These are phyloP conservation scores for Cassiopea xamachana DNA, from an alignment of 30 jellyfish, hydroid and myxozoan genomes.

Conservation along the genomic window DNA sequence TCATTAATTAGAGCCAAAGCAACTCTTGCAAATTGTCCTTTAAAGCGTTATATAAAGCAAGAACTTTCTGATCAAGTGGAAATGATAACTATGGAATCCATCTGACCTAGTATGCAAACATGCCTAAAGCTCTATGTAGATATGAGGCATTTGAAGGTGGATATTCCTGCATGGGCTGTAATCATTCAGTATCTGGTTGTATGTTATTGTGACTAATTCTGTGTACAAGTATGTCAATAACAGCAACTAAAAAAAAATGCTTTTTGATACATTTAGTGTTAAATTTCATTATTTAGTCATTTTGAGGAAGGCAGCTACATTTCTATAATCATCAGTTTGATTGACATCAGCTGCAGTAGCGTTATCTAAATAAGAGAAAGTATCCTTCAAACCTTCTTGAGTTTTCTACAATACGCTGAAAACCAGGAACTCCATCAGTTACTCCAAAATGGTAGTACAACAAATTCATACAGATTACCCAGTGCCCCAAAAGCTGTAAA, in stretches of 20 bases:
- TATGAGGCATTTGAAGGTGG: slow-evolving; percentile 73
- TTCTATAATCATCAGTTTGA: slow-evolving; percentile 57
- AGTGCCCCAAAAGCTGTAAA: slow-evolving; percentile 82
- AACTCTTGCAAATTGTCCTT: slow-evolving; percentile 55
- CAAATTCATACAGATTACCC: slow-evolving; percentile 70
- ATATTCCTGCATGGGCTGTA: slow-evolving; percentile 70
- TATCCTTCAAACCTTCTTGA: slow-evolving; percentile 49
- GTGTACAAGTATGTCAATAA: slow-evolving; percentile 61
- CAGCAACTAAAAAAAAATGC: slow-evolving; percentile 5
- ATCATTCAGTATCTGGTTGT: slow-evolving; percentile 75
- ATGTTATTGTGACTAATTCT: slow-evolving; percentile 64
- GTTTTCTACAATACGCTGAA: slow-evolving; percentile 22
- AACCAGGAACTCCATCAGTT: slow-evolving; percentile 41
- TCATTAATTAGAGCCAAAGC: slow-evolving; percentile 60
- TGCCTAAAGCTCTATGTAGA: slow-evolving; percentile 64
- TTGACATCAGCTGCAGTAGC: slow-evolving; percentile 62
- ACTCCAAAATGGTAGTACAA: slow-evolving; percentile 69
- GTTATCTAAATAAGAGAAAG: slow-evolving; percentile 67
- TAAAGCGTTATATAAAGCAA: slow-evolving; percentile 55
- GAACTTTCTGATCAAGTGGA: slow-evolving; percentile 43
- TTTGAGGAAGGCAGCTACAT: slow-evolving; percentile 63
- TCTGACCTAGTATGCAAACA: slow-evolving; percentile 78
- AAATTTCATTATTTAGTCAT: slow-evolving; percentile 26
- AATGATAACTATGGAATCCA: slow-evolving; percentile 70
- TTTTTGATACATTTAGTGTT: slow-evolving; percentile 52